These are phyloP conservation scores for Nothura maculosa DNA, from an alignment of 2,797 vertebrate genomes.

Conservation along the genomic window DNA sequence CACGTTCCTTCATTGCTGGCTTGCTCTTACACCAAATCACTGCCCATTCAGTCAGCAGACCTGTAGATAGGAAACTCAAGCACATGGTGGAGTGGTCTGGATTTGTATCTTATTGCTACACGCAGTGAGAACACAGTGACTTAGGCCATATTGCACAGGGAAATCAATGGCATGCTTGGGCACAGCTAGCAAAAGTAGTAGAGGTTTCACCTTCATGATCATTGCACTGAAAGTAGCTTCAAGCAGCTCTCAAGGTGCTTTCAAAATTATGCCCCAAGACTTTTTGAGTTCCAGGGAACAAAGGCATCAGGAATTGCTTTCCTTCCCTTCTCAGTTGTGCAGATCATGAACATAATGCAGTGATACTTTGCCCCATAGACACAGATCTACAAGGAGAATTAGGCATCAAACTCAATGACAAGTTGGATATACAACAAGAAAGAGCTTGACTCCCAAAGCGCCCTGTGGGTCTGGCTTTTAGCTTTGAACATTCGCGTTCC, in stretches of 20 bases:
- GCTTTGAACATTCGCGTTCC: rapidly evolving
- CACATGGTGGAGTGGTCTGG: neutral
- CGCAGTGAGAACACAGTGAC: rapidly evolving
- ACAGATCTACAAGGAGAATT: neutral
- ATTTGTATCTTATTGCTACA: neutral
- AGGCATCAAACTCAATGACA: neutral
- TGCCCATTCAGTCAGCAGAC: neutral
- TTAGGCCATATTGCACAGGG: neutral
- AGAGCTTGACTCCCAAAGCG: neutral
- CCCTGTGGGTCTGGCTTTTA: neutral
- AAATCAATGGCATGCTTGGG: neutral
- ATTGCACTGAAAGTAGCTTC: neutral
- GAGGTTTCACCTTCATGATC: neutral
- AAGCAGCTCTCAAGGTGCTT: neutral
- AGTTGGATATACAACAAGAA: neutral
- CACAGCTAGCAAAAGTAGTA: neutral
- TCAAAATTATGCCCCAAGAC: neutral
- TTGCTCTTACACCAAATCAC: neutral
- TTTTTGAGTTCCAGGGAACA: neutral
- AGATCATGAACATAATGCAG: neutral
- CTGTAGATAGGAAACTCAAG: neutral
- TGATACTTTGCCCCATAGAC: neutral
- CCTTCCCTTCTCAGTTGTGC: neutral
- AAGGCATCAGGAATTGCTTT: neutral
- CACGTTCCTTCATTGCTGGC: neutral